phyloP scores from a whole-genome alignment of 2,797 vertebrate genomes.

The Cirrhinus molitorella region DNA sequence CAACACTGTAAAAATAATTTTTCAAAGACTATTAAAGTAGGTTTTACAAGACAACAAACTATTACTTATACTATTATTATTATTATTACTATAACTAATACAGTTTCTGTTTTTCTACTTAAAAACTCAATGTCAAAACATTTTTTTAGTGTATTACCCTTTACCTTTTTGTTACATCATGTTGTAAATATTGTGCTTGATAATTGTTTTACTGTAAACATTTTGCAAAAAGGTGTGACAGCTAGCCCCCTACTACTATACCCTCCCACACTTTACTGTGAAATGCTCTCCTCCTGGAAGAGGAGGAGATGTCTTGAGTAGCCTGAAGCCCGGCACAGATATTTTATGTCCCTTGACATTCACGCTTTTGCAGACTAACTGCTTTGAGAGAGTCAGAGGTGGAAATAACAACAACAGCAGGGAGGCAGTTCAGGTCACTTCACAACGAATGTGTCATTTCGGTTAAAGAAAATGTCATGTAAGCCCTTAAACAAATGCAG shows the following conservation, averaged over 20 bases:
- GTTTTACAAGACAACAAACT: too few relatives aligned
- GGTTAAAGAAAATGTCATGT: conserved; percentile 43
- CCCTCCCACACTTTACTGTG: conserved; percentile 13
- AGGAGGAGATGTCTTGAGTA: not conserved
- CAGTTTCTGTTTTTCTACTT: too few relatives aligned
- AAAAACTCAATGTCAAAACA: too few relatives aligned
- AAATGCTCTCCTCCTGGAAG: conserved; percentile 1
- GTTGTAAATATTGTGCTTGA: not conserved
- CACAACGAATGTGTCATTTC: conserved; percentile 34
- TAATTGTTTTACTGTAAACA: not conserved
- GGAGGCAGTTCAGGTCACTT: conserved; percentile 47
- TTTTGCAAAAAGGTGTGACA: not conserved
- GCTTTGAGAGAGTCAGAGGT: conserved; percentile 40
- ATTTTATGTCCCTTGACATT: conserved; percentile 41
- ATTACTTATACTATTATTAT: too few relatives aligned
- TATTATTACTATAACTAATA: too few relatives aligned
- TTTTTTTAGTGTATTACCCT: too few relatives aligned
- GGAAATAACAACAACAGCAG: conserved; percentile 35
- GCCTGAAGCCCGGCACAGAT: conserved; percentile 17
- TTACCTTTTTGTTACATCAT: too few relatives aligned
- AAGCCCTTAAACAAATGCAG: conserved; percentile 14
- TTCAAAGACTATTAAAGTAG: too few relatives aligned
- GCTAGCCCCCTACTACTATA: not conserved
- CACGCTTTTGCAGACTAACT: conserved; percentile 32
- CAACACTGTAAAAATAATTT: too few relatives aligned